A percentile compares a stretch with the other conserved stretches of the same genome.
Conservation (phyloP, 2,113 vertebrate genomes). For the rat (Rattus norvegicus) region DNA sequence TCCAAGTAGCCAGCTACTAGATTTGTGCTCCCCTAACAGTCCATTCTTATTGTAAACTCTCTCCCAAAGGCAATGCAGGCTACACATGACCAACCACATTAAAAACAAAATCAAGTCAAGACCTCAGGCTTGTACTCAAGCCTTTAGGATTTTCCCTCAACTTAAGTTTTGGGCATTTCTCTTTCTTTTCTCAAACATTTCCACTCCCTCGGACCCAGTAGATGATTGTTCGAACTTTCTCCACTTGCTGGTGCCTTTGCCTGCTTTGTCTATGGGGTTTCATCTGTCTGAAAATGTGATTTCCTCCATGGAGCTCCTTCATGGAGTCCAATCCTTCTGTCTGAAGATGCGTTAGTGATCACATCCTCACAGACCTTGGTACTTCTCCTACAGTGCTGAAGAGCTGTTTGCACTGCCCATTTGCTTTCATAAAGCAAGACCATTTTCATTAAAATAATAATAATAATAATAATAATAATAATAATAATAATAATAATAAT, state of each 20-base stretch:
- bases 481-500: background rate
- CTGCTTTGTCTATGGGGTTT: background rate
- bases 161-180: background rate
- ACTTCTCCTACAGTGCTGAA: background rate
- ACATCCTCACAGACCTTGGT: background rate
- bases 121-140: background rate
- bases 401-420: background rate
- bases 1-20: background rate
- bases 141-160: background rate
- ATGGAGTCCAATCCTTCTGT: background rate
- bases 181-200: background rate
- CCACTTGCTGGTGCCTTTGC: background rate
- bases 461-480: background rate
- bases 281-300: background rate
- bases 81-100: background rate
- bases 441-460: background rate
- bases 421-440: conserved; percentile 43
- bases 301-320: background rate
- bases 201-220: background rate
- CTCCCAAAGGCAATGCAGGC: background rate
- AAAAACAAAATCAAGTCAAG: background rate
- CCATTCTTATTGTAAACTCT: background rate
- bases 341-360: background rate
- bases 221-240: background rate
- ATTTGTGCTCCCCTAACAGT: background rate